Conservation (phyloP, 2,797 vertebrate genomes). For the Coilia nasus region DNA sequence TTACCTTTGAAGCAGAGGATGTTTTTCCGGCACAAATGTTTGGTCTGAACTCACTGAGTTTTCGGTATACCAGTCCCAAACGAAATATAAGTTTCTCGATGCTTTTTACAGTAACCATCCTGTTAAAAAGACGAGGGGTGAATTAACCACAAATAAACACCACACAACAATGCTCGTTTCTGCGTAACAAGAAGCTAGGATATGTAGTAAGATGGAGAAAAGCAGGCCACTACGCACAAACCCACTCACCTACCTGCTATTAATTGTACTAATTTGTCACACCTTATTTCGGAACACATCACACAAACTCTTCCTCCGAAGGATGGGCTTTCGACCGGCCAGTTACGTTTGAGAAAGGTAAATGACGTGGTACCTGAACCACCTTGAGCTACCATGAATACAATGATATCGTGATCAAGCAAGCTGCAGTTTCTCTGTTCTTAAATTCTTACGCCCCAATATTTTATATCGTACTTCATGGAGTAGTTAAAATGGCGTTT, state of each 20-base stretch:
- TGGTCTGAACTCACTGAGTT: background rate
- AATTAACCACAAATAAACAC: background rate
- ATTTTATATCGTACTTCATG: too few relatives aligned
- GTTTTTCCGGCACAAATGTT: background rate
- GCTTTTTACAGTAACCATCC: background rate
- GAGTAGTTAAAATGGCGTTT: too few relatives aligned
- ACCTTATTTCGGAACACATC: background rate
- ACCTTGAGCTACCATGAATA: background rate
- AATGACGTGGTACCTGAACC: background rate
- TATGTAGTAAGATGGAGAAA: too few relatives aligned
- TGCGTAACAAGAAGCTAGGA: background rate
- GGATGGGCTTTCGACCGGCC: background rate
- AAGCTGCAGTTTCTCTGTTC: too few relatives aligned
- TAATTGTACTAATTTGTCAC: slow-evolving; percentile 15
- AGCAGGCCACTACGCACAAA: background rate
- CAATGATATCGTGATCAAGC: too few relatives aligned
- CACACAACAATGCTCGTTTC: background rate
- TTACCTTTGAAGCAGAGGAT: background rate
- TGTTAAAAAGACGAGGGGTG: background rate
- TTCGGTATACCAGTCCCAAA: background rate
- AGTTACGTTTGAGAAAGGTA: background rate
- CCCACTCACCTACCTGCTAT: background rate
- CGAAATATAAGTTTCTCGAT: background rate
- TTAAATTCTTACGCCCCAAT: too few relatives aligned
- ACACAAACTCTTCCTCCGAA: background rate